Conservation (phyloP, 2,113 vertebrate genomes). For the Porphyrio hochstetteri region DNA sequence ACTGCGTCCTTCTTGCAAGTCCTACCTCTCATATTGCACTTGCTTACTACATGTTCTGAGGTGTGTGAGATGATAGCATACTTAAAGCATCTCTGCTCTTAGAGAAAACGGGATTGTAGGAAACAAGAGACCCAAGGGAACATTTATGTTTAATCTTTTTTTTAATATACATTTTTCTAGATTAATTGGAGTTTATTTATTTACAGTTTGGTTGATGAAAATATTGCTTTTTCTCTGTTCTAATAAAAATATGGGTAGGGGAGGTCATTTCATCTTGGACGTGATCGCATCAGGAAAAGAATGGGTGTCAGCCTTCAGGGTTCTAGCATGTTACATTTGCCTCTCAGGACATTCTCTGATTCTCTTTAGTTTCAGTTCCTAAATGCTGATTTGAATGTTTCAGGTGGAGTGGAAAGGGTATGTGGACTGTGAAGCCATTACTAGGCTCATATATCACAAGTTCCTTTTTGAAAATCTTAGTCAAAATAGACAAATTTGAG, state of each 20-base stretch:
- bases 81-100: not conserved
- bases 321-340: not conserved
- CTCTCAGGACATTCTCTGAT: not conserved
- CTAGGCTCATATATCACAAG: not conserved
- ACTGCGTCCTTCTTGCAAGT: accelerated
- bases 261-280: not conserved
- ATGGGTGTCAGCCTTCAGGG: not conserved
- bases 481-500: not conserved
- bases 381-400: not conserved
- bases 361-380: not conserved
- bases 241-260: not conserved
- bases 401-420: not conserved
- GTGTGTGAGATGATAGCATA: not conserved
- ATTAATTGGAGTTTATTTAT: not conserved
- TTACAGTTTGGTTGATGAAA: not conserved
- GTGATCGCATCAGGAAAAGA: not conserved
- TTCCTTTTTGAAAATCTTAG: not conserved
- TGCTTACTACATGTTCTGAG: not conserved
- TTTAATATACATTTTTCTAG: not conserved
- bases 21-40: not conserved
- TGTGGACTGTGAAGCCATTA: not conserved
- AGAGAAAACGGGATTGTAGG: not conserved
- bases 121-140: not conserved
- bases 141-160: not conserved
- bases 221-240: not conserved